phyloP scores from a whole-genome alignment of 2,797 vertebrate species.

The Aphelocoma californica region DNA sequence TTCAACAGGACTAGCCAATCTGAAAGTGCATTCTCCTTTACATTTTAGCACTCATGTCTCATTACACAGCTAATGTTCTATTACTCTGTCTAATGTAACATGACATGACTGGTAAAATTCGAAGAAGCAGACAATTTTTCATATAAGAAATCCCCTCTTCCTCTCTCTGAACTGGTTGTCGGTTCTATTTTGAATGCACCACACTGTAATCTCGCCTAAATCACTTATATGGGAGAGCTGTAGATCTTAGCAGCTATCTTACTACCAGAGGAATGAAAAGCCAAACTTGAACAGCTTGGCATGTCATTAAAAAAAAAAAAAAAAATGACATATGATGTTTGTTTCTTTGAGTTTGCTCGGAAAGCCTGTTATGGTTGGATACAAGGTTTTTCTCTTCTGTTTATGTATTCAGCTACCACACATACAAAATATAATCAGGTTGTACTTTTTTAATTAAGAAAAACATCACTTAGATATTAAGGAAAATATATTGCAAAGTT shows the following conservation, averaged over 20 bases:
- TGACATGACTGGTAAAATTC: constrained; percentile 64
- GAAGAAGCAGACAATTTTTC: constrained; percentile 66
- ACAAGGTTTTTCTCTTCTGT: constrained; percentile 57
- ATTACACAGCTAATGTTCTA: constrained; percentile 74
- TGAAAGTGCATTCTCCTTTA: constrained; percentile 63
- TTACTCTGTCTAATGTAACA: constrained; percentile 72
- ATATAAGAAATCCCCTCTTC: constrained; percentile 37
- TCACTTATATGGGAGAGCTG: constrained; percentile 1
- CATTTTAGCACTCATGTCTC: constrained; percentile 70
- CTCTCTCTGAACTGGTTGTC: constrained; percentile 15
- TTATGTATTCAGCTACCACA: constrained; percentile 64
- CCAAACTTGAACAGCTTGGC: constrained; percentile 39
- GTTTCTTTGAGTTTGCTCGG: constrained; percentile 56
- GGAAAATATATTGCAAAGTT: background rate
- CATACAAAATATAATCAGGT: constrained; percentile 55
- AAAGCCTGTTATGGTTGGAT: constrained; percentile 58
- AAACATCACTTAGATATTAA: background rate
- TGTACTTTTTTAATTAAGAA: constrained; percentile 70
- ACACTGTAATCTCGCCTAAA: background rate
- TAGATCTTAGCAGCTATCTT: background rate
- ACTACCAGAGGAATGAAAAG: constrained; percentile 19
- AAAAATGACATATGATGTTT: constrained; percentile 54
- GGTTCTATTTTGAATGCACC: background rate
- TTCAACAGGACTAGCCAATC: constrained; percentile 57
- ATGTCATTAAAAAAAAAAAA: background rate